A percentile compares a stretch with the other conserved stretches of the same genome.
Evolutionary conservation across 2,888 invertebrate genomes (phyloP).

Genomic region (Machimus rusticus): DNA sequence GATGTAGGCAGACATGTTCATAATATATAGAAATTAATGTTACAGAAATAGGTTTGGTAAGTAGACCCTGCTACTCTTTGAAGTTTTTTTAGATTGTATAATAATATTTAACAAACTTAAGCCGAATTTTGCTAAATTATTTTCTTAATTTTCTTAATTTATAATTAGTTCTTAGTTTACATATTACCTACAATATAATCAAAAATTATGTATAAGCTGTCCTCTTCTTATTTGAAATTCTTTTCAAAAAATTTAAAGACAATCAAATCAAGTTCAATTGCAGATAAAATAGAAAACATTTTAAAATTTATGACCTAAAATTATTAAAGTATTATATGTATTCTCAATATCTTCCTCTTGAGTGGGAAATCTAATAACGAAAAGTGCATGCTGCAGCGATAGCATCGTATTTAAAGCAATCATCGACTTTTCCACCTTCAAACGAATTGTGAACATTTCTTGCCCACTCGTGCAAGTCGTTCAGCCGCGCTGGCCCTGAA

Average conservation of each 20-base stretch:
- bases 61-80: no score
- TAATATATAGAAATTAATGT: no score
- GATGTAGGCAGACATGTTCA: no score
- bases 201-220: no score
- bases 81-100: no score
- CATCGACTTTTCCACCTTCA: neutral
- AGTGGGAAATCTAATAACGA: neutral
- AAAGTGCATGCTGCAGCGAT: neutral
- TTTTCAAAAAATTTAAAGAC: neutral
- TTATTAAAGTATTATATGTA: neutral
- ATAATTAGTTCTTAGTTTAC: no score
- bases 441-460: neutral
- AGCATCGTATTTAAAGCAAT: neutral
- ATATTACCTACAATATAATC: no score
- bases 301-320: neutral
- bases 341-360: neutral
- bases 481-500: neutral
- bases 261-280: neutral
- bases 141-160: no score
- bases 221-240: neutral
- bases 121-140: no score
- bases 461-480: neutral
- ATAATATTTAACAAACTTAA: no score
- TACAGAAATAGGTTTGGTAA: no score
- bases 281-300: neutral